Conservation (phyloP, 2,113 vertebrate species). For the Elephas maximus region DNA sequence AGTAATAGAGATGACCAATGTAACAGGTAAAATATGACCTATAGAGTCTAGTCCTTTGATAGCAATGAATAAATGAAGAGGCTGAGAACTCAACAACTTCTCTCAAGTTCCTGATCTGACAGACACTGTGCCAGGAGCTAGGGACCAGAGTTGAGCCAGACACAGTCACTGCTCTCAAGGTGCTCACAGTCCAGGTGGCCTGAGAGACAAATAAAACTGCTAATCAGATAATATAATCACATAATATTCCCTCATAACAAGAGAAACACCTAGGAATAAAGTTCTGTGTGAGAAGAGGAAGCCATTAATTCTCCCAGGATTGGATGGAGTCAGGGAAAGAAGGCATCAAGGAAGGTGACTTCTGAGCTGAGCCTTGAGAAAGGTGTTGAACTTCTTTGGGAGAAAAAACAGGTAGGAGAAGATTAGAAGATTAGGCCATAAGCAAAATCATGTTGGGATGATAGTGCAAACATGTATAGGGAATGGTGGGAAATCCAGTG, state of each 20-base stretch:
- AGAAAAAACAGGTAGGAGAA: neutral
- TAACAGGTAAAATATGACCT: constrained; percentile 81
- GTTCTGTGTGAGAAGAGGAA: neutral
- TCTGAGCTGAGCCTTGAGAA: neutral
- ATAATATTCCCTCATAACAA: neutral
- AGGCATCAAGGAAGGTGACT: neutral
- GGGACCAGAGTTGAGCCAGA: neutral
- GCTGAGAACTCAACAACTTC: neutral
- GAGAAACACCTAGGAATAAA: neutral
- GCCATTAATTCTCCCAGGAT: neutral
- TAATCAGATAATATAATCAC: neutral
- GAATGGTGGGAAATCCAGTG: neutral
- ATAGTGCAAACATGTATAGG: neutral
- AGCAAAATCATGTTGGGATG: neutral
- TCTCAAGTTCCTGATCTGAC: neutral
- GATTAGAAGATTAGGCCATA: neutral
- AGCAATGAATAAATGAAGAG: neutral
- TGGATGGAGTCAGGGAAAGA: neutral
- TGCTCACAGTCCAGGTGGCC: neutral
- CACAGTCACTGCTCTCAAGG: neutral
- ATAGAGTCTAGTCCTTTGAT: neutral
- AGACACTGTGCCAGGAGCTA: neutral
- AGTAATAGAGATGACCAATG: constrained; percentile 10
- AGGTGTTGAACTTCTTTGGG: neutral
- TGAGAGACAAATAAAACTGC: neutral